Conservation (phyloP, 2,113 vertebrate genomes). For the Tichodroma muraria region DNA sequence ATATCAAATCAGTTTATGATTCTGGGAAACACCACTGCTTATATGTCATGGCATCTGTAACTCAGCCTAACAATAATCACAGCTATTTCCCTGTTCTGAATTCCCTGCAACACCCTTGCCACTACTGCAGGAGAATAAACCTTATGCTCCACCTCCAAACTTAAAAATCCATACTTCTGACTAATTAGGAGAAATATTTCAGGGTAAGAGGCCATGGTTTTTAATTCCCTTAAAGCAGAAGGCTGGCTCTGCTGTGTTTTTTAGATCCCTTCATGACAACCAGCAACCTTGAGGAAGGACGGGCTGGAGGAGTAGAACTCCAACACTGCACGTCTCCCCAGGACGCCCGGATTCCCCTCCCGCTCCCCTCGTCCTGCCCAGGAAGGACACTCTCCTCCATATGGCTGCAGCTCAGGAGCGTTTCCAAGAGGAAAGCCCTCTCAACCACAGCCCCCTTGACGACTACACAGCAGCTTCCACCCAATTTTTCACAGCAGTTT, state of each 20-base stretch:
- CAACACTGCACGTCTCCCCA: rapidly evolving
- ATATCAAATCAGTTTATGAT: not conserved
- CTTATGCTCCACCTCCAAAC: not conserved
- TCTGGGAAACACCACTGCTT: not conserved
- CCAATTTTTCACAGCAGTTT: slow-evolving; percentile 26
- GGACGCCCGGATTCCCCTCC: not conserved
- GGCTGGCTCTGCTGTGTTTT: not conserved
- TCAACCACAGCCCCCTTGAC: not conserved
- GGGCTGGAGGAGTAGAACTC: not conserved
- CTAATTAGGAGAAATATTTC: not conserved
- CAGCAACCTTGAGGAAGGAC: not conserved
- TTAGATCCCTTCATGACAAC: not conserved
- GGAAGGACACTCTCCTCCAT: not conserved
- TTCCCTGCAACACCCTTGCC: not conserved
- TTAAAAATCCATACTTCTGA: not conserved
- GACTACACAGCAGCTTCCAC: not conserved
- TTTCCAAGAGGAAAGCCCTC: not conserved
- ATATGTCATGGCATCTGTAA: not conserved
- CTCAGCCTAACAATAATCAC: not conserved
- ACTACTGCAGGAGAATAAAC: not conserved
- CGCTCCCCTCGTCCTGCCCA: not conserved
- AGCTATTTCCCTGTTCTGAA: not conserved
- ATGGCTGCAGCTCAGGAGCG: not conserved
- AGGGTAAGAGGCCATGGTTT: not conserved
- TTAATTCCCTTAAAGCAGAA: not conserved